Percentiles rank a stretch among this genome's conserved stretches.
phyloP scores from a whole-genome alignment of 2,888 invertebrate species.

The Loripinus fragilis region DNA sequence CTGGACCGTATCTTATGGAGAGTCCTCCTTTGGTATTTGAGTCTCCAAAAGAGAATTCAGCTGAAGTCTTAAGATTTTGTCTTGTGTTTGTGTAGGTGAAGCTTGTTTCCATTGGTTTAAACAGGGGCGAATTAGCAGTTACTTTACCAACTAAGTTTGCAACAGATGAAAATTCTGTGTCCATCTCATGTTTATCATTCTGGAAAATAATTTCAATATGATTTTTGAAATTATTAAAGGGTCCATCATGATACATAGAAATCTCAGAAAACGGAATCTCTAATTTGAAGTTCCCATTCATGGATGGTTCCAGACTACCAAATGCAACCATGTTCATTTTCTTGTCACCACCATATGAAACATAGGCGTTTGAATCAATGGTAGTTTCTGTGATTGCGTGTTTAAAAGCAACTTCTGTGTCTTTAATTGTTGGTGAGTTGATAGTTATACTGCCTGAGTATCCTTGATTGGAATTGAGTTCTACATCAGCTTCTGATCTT shows the following conservation, averaged over 20 bases:
- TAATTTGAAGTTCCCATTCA: slow-evolving; percentile 24
- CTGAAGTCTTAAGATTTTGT: background rate
- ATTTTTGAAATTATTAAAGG: slow-evolving; percentile 46
- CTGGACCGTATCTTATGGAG: background rate
- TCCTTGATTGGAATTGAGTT: slow-evolving; percentile 31
- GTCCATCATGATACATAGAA: slow-evolving; percentile 43
- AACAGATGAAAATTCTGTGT: slow-evolving; percentile 42
- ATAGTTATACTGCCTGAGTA: slow-evolving; percentile 27
- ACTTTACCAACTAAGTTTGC: slow-evolving; percentile 42
- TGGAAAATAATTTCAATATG: slow-evolving; percentile 37
- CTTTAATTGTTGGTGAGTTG: slow-evolving; percentile 23
- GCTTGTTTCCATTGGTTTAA: slow-evolving; percentile 27
- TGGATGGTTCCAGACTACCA: slow-evolving; percentile 29
- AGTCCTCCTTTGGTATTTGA: slow-evolving; percentile 6
- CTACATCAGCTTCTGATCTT: slow-evolving; percentile 20
- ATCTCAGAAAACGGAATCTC: slow-evolving; percentile 48
- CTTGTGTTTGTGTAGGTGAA: slow-evolving; percentile 19
- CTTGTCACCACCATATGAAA: slow-evolving; percentile 26
- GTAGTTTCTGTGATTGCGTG: slow-evolving; percentile 19
- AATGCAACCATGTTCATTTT: slow-evolving; percentile 42
- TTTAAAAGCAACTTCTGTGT: slow-evolving; percentile 30
- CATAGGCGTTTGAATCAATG: slow-evolving; percentile 18
- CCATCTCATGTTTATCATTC: slow-evolving; percentile 41
- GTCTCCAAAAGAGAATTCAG: slow-evolving; percentile 27
- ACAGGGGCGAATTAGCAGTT: slow-evolving; percentile 47